Evolutionary conservation across 2,797 vertebrate genomes (phyloP).

Genomic region (Danio kyathit): DNA sequence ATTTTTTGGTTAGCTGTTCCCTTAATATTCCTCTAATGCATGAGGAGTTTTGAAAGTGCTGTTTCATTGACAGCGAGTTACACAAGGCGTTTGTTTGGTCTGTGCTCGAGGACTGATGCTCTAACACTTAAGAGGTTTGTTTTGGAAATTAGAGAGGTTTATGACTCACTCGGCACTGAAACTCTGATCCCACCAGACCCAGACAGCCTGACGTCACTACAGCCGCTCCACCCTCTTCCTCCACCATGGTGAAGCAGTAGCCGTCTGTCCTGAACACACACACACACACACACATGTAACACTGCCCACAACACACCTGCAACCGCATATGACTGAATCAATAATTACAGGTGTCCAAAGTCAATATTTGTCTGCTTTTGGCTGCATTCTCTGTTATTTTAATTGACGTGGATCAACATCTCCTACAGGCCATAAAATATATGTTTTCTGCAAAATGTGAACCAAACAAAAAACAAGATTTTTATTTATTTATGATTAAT

Average conservation of each 20-base stretch:
- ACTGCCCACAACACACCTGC: not conserved
- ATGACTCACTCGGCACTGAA: constrained; percentile 91
- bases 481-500: too few species aligned
- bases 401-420: too few species aligned
- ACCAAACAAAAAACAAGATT: too few species aligned
- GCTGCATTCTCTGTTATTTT: too few species aligned
- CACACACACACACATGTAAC: not conserved
- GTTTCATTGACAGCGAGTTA: not conserved
- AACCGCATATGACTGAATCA: not conserved
- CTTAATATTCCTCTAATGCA: too few species aligned
- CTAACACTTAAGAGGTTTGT: not conserved
- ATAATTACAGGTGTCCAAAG: not conserved
- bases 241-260: constrained; percentile 96
- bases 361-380: too few species aligned
- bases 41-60: not conserved
- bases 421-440: too few species aligned
- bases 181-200: constrained; percentile 90
- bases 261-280: constrained; percentile 38
- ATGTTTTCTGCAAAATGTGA: too few species aligned
- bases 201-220: constrained; percentile 93
- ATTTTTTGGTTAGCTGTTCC: not conserved
- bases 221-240: constrained; percentile 88
- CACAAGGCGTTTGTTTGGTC: not conserved
- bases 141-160: constrained; percentile 10
- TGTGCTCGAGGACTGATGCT: not conserved